Percentiles rank a stretch among this genome's conserved stretches.
Evolutionary conservation across 2,113 vertebrate species (phyloP).

Genomic region (Scytalopus superciliaris): DNA sequence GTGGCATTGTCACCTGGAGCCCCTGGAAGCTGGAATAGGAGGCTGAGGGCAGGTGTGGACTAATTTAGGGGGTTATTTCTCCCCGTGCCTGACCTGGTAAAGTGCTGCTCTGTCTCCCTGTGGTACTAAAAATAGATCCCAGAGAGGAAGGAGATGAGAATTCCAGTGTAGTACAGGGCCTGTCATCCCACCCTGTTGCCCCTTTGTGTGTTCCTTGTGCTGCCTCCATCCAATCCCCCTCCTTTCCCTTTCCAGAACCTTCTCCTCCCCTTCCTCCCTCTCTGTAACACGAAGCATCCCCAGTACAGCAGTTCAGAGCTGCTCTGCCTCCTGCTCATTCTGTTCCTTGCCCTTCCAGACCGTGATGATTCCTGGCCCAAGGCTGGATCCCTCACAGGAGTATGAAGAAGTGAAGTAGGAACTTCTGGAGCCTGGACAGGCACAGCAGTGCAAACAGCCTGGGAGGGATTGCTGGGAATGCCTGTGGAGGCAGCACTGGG

Average conservation of each 20-base stretch:
- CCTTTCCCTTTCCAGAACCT: neutral
- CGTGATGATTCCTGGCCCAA: constrained; percentile 85
- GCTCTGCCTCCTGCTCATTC: neutral
- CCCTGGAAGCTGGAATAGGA: neutral
- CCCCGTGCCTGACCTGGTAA: fast-evolving
- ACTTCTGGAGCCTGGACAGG: constrained; percentile 47
- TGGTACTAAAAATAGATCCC: neutral
- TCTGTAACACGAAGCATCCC: too few relatives aligned
- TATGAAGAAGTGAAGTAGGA: constrained; percentile 67
- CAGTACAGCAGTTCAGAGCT: neutral
- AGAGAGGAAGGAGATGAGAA: neutral
- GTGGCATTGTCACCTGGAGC: neutral
- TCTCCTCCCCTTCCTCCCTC: neutral
- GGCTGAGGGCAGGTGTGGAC: fast-evolving
- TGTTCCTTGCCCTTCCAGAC: constrained; percentile 78
- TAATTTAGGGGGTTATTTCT: neutral
- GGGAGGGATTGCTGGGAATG: neutral
- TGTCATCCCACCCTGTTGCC: neutral
- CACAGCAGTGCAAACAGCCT: constrained; percentile 59
- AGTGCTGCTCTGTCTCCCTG: neutral
- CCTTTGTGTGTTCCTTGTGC: neutral
- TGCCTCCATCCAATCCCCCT: neutral
- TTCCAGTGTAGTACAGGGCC: fast-evolving
- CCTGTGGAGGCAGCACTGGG: neutral
- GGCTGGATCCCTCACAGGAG: constrained; percentile 76